These are phyloP conservation scores for Dendrocopos noguchii DNA, from an alignment of 2,113 vertebrate species.

Conservation along the genomic window DNA sequence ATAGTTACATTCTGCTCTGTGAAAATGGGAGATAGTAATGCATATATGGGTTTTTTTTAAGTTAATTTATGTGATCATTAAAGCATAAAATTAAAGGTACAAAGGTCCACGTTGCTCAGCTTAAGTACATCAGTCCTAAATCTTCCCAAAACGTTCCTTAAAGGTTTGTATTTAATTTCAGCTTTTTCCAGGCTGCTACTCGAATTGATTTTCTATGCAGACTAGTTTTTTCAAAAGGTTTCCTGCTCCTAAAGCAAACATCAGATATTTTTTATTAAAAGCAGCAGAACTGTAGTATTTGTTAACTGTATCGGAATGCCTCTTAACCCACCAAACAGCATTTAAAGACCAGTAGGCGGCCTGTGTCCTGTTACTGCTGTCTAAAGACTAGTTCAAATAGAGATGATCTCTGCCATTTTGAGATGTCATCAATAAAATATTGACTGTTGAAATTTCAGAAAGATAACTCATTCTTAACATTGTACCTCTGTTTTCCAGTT, in stretches of 20 bases:
- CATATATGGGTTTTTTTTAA: background rate
- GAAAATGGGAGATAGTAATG: background rate
- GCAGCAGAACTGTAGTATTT: background rate
- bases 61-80: conserved; percentile 21
- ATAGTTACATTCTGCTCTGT: background rate
- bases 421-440: background rate
- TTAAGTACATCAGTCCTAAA: background rate
- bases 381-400: background rate
- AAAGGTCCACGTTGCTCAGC: background rate
- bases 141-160: conserved; percentile 20
- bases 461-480: background rate
- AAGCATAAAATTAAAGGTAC: conserved; percentile 40
- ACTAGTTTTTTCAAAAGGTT: background rate
- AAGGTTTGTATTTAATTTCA: conserved; percentile 11
- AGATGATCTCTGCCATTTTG: background rate
- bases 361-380: background rate
- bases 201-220: conserved; percentile 13
- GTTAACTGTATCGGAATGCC: background rate
- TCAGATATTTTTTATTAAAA: background rate
- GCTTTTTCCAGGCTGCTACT: background rate
- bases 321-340: background rate
- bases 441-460: background rate
- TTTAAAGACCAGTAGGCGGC: background rate
- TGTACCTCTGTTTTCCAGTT: background rate
- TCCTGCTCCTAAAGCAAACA: background rate